phyloP scores from a whole-genome alignment of 2,797 vertebrate genomes.

The Neomorphus geoffroyi region DNA sequence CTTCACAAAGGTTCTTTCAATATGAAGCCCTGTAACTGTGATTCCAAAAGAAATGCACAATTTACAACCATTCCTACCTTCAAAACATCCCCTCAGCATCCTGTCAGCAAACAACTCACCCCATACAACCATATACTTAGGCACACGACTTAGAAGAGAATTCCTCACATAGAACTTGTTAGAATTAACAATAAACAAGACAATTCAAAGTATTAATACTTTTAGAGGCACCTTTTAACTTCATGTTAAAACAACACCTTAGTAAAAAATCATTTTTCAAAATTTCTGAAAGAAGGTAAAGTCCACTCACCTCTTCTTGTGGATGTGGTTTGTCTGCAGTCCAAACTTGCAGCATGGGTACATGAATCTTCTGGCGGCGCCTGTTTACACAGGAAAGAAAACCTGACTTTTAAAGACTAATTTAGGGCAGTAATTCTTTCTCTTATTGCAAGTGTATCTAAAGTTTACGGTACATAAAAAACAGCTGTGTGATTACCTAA shows the following conservation, averaged over 20 bases:
- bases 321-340: conserved; percentile 95
- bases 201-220: not conserved
- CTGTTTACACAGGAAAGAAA: conserved; percentile 73
- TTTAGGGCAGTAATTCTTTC: not conserved
- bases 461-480: not conserved
- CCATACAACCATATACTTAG: not conserved
- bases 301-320: conserved; percentile 90
- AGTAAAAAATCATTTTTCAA: not conserved
- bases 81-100: not conserved
- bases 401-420: not conserved
- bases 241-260: not conserved
- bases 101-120: not conserved
- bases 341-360: conserved; percentile 96
- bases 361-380: conserved; percentile 91
- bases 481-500: not conserved
- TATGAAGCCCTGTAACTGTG: not conserved
- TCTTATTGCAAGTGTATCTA: not conserved
- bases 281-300: not conserved
- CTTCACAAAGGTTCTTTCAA: not conserved
- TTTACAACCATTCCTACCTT: not conserved
- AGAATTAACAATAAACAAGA: not conserved
- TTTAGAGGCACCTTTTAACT: not conserved
- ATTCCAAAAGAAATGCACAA: not conserved
- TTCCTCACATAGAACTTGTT: not conserved
- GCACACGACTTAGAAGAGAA: not conserved